Evolutionary conservation across 2,888 invertebrate genomes (phyloP).

Genomic region (Euplagia quadripunctaria): DNA sequence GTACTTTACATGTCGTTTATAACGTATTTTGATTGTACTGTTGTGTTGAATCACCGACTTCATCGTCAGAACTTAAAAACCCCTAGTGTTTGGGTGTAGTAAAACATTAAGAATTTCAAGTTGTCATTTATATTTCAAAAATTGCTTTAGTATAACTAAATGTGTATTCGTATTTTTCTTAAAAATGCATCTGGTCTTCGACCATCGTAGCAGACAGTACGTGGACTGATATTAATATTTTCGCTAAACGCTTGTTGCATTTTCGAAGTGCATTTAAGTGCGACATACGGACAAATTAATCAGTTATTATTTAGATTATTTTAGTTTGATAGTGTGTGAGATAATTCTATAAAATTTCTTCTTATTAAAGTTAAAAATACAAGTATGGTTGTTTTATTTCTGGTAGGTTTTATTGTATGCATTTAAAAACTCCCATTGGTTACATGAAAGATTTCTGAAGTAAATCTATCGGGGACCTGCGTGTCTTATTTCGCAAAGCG

Average conservation of each 20-base stretch:
- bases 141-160: conserved; percentile 42
- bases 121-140: conserved; percentile 37
- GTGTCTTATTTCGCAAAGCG: too few relatives aligned
- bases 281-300: conserved; percentile 51
- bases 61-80: conserved; percentile 26
- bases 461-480: too few relatives aligned
- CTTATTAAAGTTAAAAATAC: conserved; percentile 44
- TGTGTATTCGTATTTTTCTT: conserved; percentile 51
- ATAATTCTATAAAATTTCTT: conserved; percentile 48
- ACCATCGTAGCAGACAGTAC: conserved; percentile 43
- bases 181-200: conserved; percentile 51
- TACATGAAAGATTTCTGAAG: too few relatives aligned
- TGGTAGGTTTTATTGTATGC: neutral
- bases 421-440: too few relatives aligned
- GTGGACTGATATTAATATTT: conserved; percentile 27
- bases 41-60: conserved; percentile 30
- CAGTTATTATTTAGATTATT: conserved; percentile 49
- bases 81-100: conserved; percentile 15
- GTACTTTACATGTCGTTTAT: conserved; percentile 27
- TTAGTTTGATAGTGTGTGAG: conserved; percentile 58
- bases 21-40: conserved; percentile 42
- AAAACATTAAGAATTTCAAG: conserved; percentile 28
- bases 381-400: conserved; percentile 42
- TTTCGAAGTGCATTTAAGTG: conserved; percentile 69
- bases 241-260: conserved; percentile 58